Percentiles rank a stretch among this genome's conserved stretches.
phyloP scores from a whole-genome alignment of 1,140 invertebrate genomes.

The Octopus sinensis region DNA sequence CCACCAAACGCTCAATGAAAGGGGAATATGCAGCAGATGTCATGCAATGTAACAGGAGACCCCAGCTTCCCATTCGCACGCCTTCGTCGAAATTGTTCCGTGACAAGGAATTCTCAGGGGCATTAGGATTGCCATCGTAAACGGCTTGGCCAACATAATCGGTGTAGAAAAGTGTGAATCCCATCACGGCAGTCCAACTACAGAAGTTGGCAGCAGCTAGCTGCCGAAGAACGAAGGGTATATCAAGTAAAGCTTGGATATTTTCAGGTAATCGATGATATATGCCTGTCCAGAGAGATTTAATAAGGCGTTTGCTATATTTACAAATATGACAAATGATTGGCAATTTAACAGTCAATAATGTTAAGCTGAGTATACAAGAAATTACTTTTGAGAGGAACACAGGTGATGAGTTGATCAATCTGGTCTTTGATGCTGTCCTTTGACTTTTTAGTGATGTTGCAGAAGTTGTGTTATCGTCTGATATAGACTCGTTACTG shows the following conservation, averaged over 20 bases:
- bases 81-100: slow-evolving; percentile 59
- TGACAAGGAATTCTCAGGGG: slow-evolving; percentile 44
- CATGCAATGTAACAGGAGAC: slow-evolving; percentile 59
- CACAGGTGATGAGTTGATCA: not conserved
- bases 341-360: not conserved
- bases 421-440: not conserved
- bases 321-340: not conserved
- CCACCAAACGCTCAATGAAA: slow-evolving; percentile 56
- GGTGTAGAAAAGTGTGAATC: slow-evolving; percentile 61
- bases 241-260: slow-evolving; percentile 38
- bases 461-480: slow-evolving; percentile 13
- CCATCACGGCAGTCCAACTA: slow-evolving; percentile 58
- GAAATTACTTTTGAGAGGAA: not conserved
- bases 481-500: slow-evolving; percentile 21
- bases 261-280: slow-evolving; percentile 37
- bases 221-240: slow-evolving; percentile 54
- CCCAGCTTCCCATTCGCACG: slow-evolving; percentile 61
- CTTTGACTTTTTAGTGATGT: not conserved
- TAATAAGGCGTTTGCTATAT: not conserved
- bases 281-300: not conserved
- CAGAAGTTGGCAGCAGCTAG: slow-evolving; percentile 54
- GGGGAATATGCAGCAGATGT: slow-evolving; percentile 57
- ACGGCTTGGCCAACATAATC: slow-evolving; percentile 61
- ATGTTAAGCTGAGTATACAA: not conserved
- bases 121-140: slow-evolving; percentile 59